phyloP scores from a whole-genome alignment of 2,888 invertebrate species.

The Dryobotodes eremita region DNA sequence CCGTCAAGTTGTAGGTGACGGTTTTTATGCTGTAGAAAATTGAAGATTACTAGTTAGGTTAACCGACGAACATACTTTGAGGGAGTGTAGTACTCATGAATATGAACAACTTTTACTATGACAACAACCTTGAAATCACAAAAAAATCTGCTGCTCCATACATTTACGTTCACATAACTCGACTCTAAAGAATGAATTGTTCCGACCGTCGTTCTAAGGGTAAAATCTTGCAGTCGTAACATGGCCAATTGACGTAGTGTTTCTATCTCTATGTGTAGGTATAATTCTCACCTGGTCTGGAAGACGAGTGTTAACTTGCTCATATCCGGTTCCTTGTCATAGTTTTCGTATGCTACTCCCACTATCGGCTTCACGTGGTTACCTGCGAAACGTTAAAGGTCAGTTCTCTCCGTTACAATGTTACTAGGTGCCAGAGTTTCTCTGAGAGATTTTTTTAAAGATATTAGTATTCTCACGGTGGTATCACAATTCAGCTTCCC shows the following conservation, averaged over 20 bases:
- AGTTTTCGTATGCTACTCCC: conserved; percentile 55
- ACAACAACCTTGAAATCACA: not conserved
- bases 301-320: conserved; percentile 59
- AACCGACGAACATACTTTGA: not conserved
- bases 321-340: conserved; percentile 58
- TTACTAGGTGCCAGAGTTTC: not conserved
- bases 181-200: not conserved
- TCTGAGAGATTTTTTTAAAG: not conserved
- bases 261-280: not conserved
- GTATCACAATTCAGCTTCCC: not conserved
- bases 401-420: not conserved
- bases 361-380: conserved; percentile 51
- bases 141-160: not conserved
- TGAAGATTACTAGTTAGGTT: not conserved
- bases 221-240: not conserved
- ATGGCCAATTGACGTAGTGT: not conserved
- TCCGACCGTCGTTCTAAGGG: not conserved
- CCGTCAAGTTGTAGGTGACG: conserved; percentile 23
- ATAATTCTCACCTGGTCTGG: conserved; percentile 56
- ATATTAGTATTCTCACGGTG: not conserved
- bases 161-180: not conserved
- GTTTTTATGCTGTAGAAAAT: conserved; percentile 27
- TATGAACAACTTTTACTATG: not conserved
- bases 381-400: conserved; percentile 48
- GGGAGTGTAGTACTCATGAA: not conserved